Conservation (phyloP, 2,113 vertebrate genomes). For the Eolophus roseicapilla region DNA sequence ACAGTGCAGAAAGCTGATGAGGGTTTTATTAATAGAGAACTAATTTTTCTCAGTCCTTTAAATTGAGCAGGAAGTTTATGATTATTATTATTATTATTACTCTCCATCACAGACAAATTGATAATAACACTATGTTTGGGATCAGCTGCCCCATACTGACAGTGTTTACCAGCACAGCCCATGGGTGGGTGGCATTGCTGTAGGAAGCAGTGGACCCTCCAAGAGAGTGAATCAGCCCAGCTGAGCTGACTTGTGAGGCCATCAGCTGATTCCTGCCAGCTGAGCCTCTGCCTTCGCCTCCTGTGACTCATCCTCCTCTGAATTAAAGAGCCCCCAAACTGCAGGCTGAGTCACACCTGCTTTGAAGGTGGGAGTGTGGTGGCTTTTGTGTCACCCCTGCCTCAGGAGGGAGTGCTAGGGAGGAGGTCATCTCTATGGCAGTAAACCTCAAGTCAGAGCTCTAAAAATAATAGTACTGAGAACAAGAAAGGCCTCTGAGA, state of each 20-base stretch:
- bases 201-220: not conserved
- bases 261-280: not conserved
- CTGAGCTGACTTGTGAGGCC: not conserved
- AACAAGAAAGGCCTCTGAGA: not conserved
- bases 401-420: not conserved
- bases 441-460: not conserved
- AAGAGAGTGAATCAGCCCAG: not conserved
- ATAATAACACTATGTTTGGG: not conserved
- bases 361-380: not conserved
- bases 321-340: not conserved
- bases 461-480: not conserved
- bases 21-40: not conserved
- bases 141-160: accelerated
- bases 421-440: not conserved
- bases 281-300: not conserved
- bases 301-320: not conserved
- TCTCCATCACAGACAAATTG: not conserved
- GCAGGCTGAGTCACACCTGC: not conserved
- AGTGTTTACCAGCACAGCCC: not conserved
- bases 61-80: not conserved
- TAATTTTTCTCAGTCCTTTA: accelerated
- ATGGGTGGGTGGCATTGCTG: not conserved
- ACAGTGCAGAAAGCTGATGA: not conserved
- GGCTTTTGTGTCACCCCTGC: not conserved
- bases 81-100: not conserved